Conservation (phyloP, 2,113 vertebrate species). For the Lucifuga dentata region DNA sequence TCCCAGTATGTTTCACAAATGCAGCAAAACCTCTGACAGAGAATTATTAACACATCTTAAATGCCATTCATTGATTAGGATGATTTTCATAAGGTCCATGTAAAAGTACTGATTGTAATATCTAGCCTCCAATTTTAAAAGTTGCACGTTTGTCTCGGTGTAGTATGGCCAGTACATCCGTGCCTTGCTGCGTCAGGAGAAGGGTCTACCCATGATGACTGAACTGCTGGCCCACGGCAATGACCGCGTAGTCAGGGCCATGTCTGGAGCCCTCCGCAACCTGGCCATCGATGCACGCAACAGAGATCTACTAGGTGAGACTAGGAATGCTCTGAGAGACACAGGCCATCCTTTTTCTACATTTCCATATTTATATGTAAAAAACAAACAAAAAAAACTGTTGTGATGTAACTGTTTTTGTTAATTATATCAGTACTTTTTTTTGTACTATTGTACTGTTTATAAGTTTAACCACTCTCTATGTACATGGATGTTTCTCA, state of each 20-base stretch:
- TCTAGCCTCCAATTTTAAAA: not conserved
- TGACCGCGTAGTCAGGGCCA: conserved; percentile 93
- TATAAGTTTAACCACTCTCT: not conserved
- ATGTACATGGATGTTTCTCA: conserved; percentile 45
- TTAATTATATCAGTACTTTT: too few relatives aligned
- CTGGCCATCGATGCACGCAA: conserved; percentile 92
- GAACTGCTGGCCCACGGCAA: conserved; percentile 90
- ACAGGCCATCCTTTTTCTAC: too few relatives aligned
- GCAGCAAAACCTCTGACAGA: too few relatives aligned
- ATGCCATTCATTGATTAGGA: too few relatives aligned
- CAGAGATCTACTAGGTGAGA: conserved; percentile 92
- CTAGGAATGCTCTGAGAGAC: not conserved
- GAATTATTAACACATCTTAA: too few relatives aligned
- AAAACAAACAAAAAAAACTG: too few relatives aligned
- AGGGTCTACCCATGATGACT: conserved; percentile 90
- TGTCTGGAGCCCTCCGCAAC: conserved; percentile 94
- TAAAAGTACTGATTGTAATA: too few relatives aligned
- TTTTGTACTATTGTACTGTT: not conserved
- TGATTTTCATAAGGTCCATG: too few relatives aligned
- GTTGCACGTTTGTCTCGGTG: not conserved
- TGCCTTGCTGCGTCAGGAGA: conserved; percentile 89
- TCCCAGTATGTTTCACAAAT: too few relatives aligned
- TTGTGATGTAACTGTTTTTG: too few relatives aligned
- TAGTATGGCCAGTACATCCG: conserved; percentile 94
- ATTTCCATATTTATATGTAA: too few relatives aligned